These are phyloP conservation scores for Brachionus calyciflorus DNA, from an alignment of 1,140 invertebrate species.

Conservation along the genomic window DNA sequence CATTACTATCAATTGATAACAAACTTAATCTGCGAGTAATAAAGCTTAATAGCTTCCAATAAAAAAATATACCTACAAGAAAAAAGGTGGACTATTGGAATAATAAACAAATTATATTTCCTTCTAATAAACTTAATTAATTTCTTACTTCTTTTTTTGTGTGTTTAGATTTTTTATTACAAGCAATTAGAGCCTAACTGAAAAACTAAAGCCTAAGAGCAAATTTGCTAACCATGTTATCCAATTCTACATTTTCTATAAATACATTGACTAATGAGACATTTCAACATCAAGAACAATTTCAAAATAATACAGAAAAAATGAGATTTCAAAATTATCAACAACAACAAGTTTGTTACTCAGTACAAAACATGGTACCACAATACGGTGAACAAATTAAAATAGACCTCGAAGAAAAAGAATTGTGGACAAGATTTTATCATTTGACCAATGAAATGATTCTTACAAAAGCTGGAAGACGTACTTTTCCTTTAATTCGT, in stretches of 20 bases:
- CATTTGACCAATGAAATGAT: conserved; percentile 97
- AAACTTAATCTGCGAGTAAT: conserved; percentile 8
- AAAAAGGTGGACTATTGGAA: background rate
- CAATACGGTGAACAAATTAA: background rate
- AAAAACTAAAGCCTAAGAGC: background rate
- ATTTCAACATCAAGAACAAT: background rate
- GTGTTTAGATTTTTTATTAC: conserved; percentile 31
- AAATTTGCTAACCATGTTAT: background rate
- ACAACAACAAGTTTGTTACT: background rate
- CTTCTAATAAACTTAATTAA: conserved; percentile 24
- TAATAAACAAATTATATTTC: conserved; percentile 44
- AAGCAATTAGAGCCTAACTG: conserved; percentile 31
- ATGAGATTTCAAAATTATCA: conserved; percentile 5
- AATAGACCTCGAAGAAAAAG: conserved; percentile 60
- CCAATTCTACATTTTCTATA: conserved; percentile 19
- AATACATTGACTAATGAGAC: background rate
- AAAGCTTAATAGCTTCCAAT: conserved; percentile 6
- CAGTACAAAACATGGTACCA: background rate
- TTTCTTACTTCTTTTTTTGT: background rate
- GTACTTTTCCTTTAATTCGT: conserved; percentile 33
- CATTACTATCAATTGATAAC: background rate
- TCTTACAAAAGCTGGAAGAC: conserved; percentile 74
- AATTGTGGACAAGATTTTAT: conserved; percentile 96
- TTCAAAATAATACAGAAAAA: background rate
- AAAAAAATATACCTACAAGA: background rate